Base-by-base conservation (phyloP, 2,888 invertebrate species). In the Limulus polyphemus region DNA sequence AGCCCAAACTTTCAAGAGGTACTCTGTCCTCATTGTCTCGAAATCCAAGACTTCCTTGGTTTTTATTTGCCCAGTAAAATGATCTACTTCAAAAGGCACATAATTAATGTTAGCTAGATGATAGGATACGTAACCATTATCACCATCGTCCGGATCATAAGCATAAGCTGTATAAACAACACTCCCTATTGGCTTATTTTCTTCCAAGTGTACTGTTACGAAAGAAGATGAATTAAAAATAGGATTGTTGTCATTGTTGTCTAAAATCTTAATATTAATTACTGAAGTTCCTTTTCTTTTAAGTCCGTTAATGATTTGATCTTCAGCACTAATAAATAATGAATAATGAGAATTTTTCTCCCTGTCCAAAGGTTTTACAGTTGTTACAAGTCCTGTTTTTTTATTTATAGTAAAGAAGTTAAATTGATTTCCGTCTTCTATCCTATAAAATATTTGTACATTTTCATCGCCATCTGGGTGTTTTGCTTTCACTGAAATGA, bases 31-130 rank as follows among this genome's bases (percentile, higher is more conserved):
- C 88, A 90, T 90, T 64, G 88, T 88, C 76, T 95, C 95, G 76
- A 86, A 95, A 77, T 95, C 94, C 56, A 95, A 80, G 4, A 88
- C 78, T 65, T 85, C 83, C 2, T 87, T 88, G 1, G 91, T 90
- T 71, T 84, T 84, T n/a, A 97, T 84, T 49, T 87, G 82, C 0
- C 97, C 97, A 10, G 89, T 86, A 77, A 94, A 94, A 73, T 90
- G 93, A 74, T 95, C 93, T 56, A 97, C 89, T 70, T 91, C 90
- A 76, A 97, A 97, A n/a, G 95, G 97, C 14, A 91, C 88, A 60
- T 87, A 85, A 72, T 88, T 87, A 60, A 90, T 79, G 77, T 94
- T 94, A 59, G 90, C 90, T 70, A 95, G 88, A 71, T 90, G 88
- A 79, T 94, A 97, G 0, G 92, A 94, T 70, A 98, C 87, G 78